Conservation (phyloP, 1,140 invertebrate species). For the Hyposmocoma kahamanoa region DNA sequence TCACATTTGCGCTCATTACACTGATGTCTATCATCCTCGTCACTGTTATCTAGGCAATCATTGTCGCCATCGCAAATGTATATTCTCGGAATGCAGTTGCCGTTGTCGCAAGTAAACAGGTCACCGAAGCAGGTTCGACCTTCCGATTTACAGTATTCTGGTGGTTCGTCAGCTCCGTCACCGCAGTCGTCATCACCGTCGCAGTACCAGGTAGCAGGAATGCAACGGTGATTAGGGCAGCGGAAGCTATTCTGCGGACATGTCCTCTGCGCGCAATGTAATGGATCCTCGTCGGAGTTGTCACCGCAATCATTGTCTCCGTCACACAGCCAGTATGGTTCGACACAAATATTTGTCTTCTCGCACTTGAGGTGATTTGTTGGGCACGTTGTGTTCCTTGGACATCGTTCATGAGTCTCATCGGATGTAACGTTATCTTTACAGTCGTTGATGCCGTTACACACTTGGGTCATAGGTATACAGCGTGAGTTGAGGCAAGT, state of each 20-base stretch:
- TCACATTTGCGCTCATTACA: conserved; percentile 95
- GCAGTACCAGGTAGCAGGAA: conserved; percentile 94
- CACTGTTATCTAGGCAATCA: conserved; percentile 94
- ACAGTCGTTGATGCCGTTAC: conserved; percentile 95
- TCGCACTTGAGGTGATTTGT: conserved; percentile 92
- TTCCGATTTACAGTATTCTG: conserved; percentile 93
- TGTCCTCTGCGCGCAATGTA: conserved; percentile 90
- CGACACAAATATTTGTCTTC: conserved; percentile 95
- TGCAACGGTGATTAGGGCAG: conserved; percentile 89
- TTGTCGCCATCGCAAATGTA: conserved; percentile 97
- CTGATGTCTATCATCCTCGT: conserved; percentile 92
- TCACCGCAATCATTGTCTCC: conserved; percentile 97
- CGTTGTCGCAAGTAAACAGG: conserved; percentile 96
- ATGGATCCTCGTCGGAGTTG: conserved; percentile 93
- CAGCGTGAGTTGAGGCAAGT: conserved; percentile 94
- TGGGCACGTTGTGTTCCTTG: conserved; percentile 90
- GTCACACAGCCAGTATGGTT: conserved; percentile 96
- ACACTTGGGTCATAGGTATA: conserved; percentile 90
- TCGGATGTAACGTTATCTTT: conserved; percentile 95
- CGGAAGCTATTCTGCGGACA: conserved; percentile 94
- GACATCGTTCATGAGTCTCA: conserved; percentile 90
- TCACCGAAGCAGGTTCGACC: conserved; percentile 97
- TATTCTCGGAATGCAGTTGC: conserved; percentile 95
- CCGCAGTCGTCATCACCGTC: conserved; percentile 94
- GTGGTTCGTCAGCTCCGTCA: conserved; percentile 91